Percentiles rank a stretch among this genome's conserved stretches.
These are phyloP conservation scores for Lemur catta DNA, from an alignment of 2,797 vertebrate genomes.

Conservation along the genomic window DNA sequence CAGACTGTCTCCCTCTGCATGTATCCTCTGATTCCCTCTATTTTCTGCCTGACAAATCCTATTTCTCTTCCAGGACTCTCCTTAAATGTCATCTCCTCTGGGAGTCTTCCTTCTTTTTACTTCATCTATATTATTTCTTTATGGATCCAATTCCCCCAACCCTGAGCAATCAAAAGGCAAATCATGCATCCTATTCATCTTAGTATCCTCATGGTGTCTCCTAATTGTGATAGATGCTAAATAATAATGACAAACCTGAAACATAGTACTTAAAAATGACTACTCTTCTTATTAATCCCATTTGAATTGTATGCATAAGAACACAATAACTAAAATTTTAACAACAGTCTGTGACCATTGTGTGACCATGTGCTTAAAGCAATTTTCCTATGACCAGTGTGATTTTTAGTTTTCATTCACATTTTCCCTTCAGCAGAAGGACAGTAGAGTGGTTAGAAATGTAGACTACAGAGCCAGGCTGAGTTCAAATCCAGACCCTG, in stretches of 20 bases:
- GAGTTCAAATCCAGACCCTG: background rate
- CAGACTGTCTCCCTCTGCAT: accelerated
- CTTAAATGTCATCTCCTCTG: background rate
- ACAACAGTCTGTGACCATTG: background rate
- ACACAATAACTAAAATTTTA: background rate
- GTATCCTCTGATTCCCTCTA: background rate
- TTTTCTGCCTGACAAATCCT: background rate
- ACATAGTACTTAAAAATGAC: background rate
- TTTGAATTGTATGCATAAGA: background rate
- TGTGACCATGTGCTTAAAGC: background rate
- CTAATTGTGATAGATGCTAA: background rate
- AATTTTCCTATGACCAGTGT: background rate
- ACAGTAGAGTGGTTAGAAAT: background rate
- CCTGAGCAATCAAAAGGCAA: background rate
- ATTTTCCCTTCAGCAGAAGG: background rate
- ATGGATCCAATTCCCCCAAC: background rate
- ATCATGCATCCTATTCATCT: background rate
- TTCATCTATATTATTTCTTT: background rate
- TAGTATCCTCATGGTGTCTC: background rate
- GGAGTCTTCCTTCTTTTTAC: background rate
- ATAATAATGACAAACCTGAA: background rate
- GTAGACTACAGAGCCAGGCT: background rate
- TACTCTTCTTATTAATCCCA: background rate
- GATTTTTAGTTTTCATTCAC: background rate
- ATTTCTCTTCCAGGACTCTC: background rate